phyloP scores from a whole-genome alignment of 2,888 invertebrate species.

The Perizoma flavofasciatum region DNA sequence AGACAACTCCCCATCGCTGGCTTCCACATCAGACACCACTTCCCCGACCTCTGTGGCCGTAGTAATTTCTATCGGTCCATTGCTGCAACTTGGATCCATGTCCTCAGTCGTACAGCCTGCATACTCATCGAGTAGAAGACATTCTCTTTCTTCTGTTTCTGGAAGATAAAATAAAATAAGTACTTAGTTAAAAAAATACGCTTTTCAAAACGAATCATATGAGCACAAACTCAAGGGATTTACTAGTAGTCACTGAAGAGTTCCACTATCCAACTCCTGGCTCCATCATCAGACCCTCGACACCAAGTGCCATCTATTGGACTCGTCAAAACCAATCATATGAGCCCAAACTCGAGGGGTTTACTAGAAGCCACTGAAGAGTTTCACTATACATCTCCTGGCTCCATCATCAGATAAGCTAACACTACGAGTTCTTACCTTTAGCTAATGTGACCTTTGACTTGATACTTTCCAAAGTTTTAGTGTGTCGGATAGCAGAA shows the following conservation, averaged over 20 bases:
- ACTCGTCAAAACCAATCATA: too few relatives aligned
- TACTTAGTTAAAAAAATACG: neutral
- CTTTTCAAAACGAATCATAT: too few relatives aligned
- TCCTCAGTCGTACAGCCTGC: slow-evolving; percentile 70
- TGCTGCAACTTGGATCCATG: slow-evolving; percentile 63
- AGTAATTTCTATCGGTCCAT: slow-evolving; percentile 51
- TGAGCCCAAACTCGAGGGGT: too few relatives aligned
- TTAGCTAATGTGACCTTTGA: slow-evolving; percentile 68
- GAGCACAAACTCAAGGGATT: too few relatives aligned
- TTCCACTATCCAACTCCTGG: too few relatives aligned
- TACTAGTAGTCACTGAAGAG: too few relatives aligned
- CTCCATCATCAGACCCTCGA: too few relatives aligned
- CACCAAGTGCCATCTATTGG: too few relatives aligned
- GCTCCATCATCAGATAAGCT: too few relatives aligned
- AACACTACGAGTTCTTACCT: slow-evolving; percentile 50
- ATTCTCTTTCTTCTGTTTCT: slow-evolving; percentile 84
- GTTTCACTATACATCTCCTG: too few relatives aligned
- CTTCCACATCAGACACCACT: slow-evolving; percentile 70
- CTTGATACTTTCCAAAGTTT: slow-evolving; percentile 78
- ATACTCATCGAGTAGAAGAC: slow-evolving; percentile 84
- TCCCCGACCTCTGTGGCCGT: slow-evolving; percentile 64
- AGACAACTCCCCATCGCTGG: slow-evolving; percentile 82
- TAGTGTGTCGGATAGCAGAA: slow-evolving; percentile 76
- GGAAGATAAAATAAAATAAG: slow-evolving; percentile 34
- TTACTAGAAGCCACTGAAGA: too few relatives aligned